Base-by-base conservation (phyloP, 2,797 vertebrate genomes). In the Enteromius viviparus region DNA sequence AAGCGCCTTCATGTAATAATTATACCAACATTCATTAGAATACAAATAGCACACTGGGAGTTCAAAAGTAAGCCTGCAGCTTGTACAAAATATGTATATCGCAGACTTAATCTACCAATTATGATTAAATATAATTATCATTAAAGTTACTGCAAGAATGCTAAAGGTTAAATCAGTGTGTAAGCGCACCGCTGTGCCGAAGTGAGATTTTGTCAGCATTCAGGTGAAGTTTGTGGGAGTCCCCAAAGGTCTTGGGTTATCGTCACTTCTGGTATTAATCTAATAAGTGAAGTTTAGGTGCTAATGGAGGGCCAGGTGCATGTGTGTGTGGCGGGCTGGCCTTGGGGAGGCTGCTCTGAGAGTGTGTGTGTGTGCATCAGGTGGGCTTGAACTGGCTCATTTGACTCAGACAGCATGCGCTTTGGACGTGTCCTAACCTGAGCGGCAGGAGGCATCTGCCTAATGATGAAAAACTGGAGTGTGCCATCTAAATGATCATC, bases 331-430 rank as follows among this genome's bases (percentile, higher is more conserved):
- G 85, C 62, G 26, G 76, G 12, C 71, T 69, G 79, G 82, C 88
- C 88, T 70, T 76, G 49, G 87, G 88, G 89, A 88, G 85, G 0
- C 32, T 6, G 75, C 64, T 80, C 60, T 79, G 76, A 71, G 78
- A 47, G 78, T 70, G 70, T 75, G 66, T 71, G 78, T 81, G 83
- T 81, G 82, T 79, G 80, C 90, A 91, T 91, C 90, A 91, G 90
- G 90, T 90, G 90, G 89, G 88, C 86, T 82, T 89, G 89, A 87
- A 88, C 87, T 90, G 89, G 85, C 88, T 90, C 90, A 91, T 90
- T 91, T 90, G 89, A 90, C 89, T 90, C 88, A 87, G 90, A 85
- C 90, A 90, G 90, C 89, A 86, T 90, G 90, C 82, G 87, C 88
- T 89, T 87, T 89, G 89, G 89, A 88, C 87, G 81, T 88, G 89